Evolutionary conservation across 2,888 invertebrate genomes (phyloP), one percentile per base, ranked within the genome.

Genomic region (Ophioninae sp.): DNA sequence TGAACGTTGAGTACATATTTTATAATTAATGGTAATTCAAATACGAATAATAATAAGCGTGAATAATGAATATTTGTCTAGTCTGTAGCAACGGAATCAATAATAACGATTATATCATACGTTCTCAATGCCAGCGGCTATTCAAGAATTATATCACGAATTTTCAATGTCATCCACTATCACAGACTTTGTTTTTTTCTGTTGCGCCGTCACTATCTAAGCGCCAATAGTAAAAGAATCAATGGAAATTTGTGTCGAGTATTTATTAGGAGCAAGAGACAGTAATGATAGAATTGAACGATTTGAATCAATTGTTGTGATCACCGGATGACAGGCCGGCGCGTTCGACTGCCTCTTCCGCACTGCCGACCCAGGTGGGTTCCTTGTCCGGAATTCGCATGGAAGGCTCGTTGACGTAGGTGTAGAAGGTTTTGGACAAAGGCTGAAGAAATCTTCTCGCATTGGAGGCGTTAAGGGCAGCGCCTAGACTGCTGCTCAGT

Each of bases 341-440:
- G 91, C 95, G 95, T 90, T 95, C 94, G 73, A 98, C 96, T 1
- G 97, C 98, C 89, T 97, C 96, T 80, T 96, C 96, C 0, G 97
- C 95, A 7, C 95, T 94, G 65, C 90, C 88, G 22, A 96, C 94
- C 94, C 94, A 95, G 92, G 95, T 95, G 0, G 98, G 97, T 83
- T 95, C 94, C 85, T 95, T 95, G 86, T 95, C 95, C 44, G 95
- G 94, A 87, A 96, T 93, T 17, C 97, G 97, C 93, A 97, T 97
- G 59, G 97, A 95, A 64, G 97, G 95, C 92, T 97, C 97, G 85
- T 95, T 95, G 30, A 96, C 95, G 90, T 97, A 97, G 0, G 97
- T 96, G 91, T 96, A 97, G 93, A 95, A 97, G 79, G 92, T 95
- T 89, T 95, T 95, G 78, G 94, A 30, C 30, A 30, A 80, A 84